Evolutionary conservation across 2,888 invertebrate genomes (phyloP).

Genomic region (Chydorus sphaericus): DNA sequence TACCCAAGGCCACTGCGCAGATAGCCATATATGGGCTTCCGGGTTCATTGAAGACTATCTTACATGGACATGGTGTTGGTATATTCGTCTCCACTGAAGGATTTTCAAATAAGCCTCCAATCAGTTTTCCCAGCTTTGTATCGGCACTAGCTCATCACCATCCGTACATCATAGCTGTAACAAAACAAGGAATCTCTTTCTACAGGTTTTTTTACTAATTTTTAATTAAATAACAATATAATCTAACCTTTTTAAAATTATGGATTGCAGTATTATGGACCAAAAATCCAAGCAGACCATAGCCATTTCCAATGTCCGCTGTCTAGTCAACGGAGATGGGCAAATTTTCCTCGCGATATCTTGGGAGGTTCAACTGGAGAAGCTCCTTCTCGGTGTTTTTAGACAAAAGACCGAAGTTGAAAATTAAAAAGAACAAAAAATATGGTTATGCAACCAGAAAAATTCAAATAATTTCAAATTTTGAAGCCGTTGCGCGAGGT

Average conservation of each 20-base stretch:
- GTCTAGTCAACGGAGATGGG: slow-evolving; percentile 4
- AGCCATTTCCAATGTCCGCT: neutral
- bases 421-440: too few relatives aligned
- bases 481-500: too few relatives aligned
- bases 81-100: slow-evolving; percentile 13
- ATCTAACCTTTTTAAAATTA: too few relatives aligned
- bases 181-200: slow-evolving; percentile 1
- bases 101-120: slow-evolving; percentile 9
- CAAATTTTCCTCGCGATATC: neutral
- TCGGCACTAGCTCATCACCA: slow-evolving; percentile 1
- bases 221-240: too few relatives aligned
- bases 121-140: neutral
- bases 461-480: too few relatives aligned
- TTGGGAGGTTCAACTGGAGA: slow-evolving; percentile 5
- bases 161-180: slow-evolving; percentile 9
- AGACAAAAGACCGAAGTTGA: too few relatives aligned
- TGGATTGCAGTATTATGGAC: slow-evolving; percentile 7
- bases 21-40: too few relatives aligned
- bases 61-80: too few relatives aligned
- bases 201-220: too few relatives aligned
- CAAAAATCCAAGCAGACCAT: slow-evolving; percentile 5
- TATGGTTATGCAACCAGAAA: too few relatives aligned
- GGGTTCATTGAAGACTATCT: too few relatives aligned
- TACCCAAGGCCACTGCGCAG: too few relatives aligned
- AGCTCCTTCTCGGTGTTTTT: neutral